Evolutionary conservation across 1,140 invertebrate genomes (phyloP), one percentile per base, ranked within the genome.

Genomic region (Catajapyx aquilonaris): DNA sequence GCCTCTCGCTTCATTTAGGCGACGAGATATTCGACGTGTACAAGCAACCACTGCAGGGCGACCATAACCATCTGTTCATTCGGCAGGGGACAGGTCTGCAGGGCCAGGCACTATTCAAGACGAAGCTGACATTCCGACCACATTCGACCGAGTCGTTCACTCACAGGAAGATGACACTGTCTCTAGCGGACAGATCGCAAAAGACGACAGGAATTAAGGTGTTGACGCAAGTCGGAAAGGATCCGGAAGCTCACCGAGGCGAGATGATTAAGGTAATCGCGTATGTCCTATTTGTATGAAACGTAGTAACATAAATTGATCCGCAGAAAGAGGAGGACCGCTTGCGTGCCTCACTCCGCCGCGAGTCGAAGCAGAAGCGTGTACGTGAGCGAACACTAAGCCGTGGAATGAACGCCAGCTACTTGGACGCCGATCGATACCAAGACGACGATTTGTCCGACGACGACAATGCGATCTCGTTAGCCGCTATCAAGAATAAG

Each of bases 61-160:
- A 91, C 53, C 81, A 86, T 60, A 93, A 93, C 57, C 88, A 95
- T 58, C 59, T 95, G 41, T 95, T 88, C 56, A 86, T 97, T 45
- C 70, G 93, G 11, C 91, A 96, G 71, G 91, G 94, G 22, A 91
- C 90, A 0, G 93, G 91, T 69, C 67, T 98, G 2, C 88, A 96
- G 53, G 94, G 91, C 1, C 93, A 97, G 57, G 81, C 87, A 0
- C 85, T 98, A 3, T 98, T 98, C 55, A 68, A 81, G 31, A 95
- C 88, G 1, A 97, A 97, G 56, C 61, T 98, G 0, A 87, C 86
- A 1, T 97, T 98, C 73, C 68, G 93, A 39, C 90, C 91, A 1
- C 87, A 95, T 54, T 97, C 91, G 1, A 97, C 93, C 0, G 93
- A 97, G 50, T 94, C 87, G 2, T 93, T 95, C 57, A 97, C 93